A percentile compares a stretch with the other conserved stretches of the same genome.
Conservation (phyloP, 1,140 invertebrate species). For the Ips nitidus region DNA sequence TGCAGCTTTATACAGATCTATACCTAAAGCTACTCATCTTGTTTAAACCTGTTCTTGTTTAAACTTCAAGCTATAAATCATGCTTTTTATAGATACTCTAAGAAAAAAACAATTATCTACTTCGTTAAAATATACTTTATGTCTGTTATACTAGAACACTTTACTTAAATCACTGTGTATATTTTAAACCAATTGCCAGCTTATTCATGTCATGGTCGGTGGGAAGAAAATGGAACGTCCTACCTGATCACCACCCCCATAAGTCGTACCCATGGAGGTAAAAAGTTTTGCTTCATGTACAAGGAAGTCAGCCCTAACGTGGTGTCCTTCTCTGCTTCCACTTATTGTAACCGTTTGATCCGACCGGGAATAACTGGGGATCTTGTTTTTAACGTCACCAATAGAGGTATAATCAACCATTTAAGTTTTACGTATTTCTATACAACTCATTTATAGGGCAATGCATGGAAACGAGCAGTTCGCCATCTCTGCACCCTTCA, state of each 20-base stretch:
- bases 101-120: no score
- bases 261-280: slow-evolving; percentile 58
- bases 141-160: no score
- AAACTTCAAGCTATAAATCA: no score
- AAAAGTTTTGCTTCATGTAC: slow-evolving; percentile 65
- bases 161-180: no score
- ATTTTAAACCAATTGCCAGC: slow-evolving; percentile 56
- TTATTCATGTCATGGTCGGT: slow-evolving; percentile 83
- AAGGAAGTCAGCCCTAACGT: slow-evolving; percentile 54
- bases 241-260: slow-evolving; percentile 76
- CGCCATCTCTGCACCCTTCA: not conserved
- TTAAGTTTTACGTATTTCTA: no score
- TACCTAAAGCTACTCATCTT: no score
- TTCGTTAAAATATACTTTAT: no score
- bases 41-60: no score
- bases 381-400: slow-evolving; percentile 57
- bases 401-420: slow-evolving; percentile 47
- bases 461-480: slow-evolving; percentile 20
- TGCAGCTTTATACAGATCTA: no score
- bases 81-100: no score
- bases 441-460: slow-evolving; percentile 14
- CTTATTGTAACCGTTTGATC: slow-evolving; percentile 57
- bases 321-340: slow-evolving; percentile 58
- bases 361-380: slow-evolving; percentile 53
- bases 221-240: slow-evolving; percentile 70